phyloP scores from a whole-genome alignment of 2,888 invertebrate genomes.

The Trissonchulus latispiculum region DNA sequence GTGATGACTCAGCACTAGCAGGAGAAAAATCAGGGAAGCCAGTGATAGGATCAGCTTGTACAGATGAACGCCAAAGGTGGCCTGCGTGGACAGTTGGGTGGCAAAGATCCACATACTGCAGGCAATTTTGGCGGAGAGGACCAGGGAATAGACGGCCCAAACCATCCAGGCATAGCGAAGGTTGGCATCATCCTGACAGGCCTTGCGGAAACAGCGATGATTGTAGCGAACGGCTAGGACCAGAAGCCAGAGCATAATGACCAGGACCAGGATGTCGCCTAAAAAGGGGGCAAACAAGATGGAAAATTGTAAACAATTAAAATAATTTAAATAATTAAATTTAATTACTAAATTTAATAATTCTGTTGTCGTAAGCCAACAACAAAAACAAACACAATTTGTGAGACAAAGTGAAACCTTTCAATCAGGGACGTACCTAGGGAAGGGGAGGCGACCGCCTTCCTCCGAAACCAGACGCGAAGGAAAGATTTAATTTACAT shows the following conservation, averaged over 20 bases:
- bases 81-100: constrained; percentile 37
- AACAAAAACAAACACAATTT: too few relatives aligned
- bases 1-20: constrained; percentile 52
- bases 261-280: constrained; percentile 40
- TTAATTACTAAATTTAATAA: too few relatives aligned
- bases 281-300: too few relatives aligned
- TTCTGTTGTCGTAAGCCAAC: too few relatives aligned
- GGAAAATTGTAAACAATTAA: too few relatives aligned
- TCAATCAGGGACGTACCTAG: too few relatives aligned
- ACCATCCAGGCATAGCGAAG: constrained; percentile 47
- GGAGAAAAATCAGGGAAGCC: constrained; percentile 50
- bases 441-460: too few relatives aligned
- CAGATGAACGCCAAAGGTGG: constrained; percentile 51
- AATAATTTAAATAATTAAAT: too few relatives aligned
- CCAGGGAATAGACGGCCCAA: constrained; percentile 51
- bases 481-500: too few relatives aligned
- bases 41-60: constrained; percentile 46
- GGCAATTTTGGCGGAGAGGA: constrained; percentile 50
- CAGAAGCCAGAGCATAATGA: constrained; percentile 34
- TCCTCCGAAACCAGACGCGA: too few relatives aligned
- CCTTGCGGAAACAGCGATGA: constrained; percentile 32
- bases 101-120: constrained; percentile 44
- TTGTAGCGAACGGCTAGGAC: constrained; percentile 33
- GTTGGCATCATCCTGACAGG: constrained; percentile 35
- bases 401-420: too few relatives aligned